Percentiles rank a stretch among this genome's conserved stretches.
phyloP scores from a whole-genome alignment of 2,888 invertebrate species.

The Acanthosepion lycidas region DNA sequence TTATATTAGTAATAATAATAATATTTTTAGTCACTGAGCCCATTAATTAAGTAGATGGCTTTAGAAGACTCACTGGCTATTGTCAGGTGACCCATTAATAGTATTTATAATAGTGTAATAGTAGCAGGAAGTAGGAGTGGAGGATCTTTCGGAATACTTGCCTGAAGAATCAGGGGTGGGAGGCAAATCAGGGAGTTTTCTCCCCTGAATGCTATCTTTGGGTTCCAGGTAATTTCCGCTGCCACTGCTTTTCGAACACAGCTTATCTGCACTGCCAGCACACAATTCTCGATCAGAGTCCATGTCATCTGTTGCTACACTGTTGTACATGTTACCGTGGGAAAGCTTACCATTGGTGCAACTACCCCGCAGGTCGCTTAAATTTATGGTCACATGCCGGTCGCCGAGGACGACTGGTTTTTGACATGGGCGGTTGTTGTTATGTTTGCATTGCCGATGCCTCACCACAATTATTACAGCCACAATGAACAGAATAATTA shows the following conservation, averaged over 20 bases:
- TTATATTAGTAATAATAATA: too few species aligned
- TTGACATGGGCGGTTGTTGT: conserved; percentile 65
- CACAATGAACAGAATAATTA: conserved; percentile 81
- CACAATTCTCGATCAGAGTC: conserved; percentile 69
- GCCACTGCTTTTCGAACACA: conserved; percentile 51
- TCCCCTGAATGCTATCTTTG: conserved; percentile 69
- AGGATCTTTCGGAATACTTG: conserved; percentile 46
- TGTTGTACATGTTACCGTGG: conserved; percentile 75
- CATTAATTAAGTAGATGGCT: too few species aligned
- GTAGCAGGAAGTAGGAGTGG: conserved; percentile 47
- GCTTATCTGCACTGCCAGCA: conserved; percentile 61
- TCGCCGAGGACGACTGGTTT: conserved; percentile 63
- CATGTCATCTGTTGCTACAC: conserved; percentile 73
- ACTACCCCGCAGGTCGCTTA: conserved; percentile 77
- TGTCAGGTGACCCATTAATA: neutral
- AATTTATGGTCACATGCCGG: conserved; percentile 79
- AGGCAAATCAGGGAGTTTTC: conserved; percentile 72
- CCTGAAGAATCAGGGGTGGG: conserved; percentile 60
- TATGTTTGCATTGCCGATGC: conserved; percentile 67
- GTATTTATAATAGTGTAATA: neutral
- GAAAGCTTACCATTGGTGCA: conserved; percentile 69
- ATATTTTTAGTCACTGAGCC: too few species aligned
- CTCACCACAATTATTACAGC: conserved; percentile 80
- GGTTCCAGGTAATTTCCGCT: conserved; percentile 64
- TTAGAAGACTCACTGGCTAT: neutral